Percentiles rank a stretch among this genome's conserved stretches.
phyloP scores from a whole-genome alignment of 2,113 vertebrate species.

The Benitochromis conjunctus region DNA sequence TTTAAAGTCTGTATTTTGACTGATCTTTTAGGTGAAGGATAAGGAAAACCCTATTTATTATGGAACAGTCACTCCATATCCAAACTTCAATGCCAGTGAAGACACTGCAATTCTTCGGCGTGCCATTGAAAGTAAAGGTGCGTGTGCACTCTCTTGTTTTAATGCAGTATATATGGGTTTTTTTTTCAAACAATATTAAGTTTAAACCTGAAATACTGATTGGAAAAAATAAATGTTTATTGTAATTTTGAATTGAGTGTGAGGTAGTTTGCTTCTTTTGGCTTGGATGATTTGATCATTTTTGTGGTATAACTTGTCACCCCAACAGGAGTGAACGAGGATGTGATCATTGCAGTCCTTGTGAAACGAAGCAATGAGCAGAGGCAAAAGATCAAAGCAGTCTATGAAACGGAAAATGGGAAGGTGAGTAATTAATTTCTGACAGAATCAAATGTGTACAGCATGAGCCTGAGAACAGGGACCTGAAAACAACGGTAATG shows the following conservation, averaged over 20 bases:
- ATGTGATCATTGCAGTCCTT: slow-evolving; percentile 81
- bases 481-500: not conserved
- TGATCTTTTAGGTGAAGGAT: slow-evolving; percentile 34
- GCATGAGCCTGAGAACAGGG: not conserved
- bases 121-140: slow-evolving; percentile 83
- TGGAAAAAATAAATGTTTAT: not conserved
- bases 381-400: slow-evolving; percentile 85
- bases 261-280: not conserved
- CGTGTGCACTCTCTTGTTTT: not conserved
- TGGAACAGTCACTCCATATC: slow-evolving; percentile 71
- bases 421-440: slow-evolving; percentile 65
- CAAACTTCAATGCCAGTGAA: slow-evolving; percentile 75
- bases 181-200: not conserved
- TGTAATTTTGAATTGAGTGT: not conserved
- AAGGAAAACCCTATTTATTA: slow-evolving; percentile 45
- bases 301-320: not conserved
- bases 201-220: not conserved
- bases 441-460: not conserved
- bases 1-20: not conserved
- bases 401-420: slow-evolving; percentile 79
- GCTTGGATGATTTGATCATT: not conserved
- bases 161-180: not conserved
- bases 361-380: slow-evolving; percentile 85
- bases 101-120: slow-evolving; percentile 79
- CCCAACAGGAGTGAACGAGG: slow-evolving; percentile 83